These are phyloP conservation scores for Cettia cetti DNA, from an alignment of 2,113 vertebrate species.

Conservation along the genomic window DNA sequence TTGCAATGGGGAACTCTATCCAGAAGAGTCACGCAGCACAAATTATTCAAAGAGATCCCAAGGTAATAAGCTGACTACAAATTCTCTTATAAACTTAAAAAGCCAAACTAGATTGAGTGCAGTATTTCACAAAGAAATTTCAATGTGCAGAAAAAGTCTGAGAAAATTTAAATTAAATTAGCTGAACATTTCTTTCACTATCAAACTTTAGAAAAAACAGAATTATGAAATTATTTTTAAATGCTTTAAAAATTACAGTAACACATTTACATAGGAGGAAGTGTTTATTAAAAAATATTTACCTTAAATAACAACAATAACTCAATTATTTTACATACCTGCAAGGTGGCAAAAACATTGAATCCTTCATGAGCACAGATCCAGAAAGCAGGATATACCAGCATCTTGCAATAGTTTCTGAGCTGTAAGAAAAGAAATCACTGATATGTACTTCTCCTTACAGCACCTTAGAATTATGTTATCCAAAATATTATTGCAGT, in stretches of 20 bases:
- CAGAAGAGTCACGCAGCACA: not conserved
- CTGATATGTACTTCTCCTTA: not conserved
- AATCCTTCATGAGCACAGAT: conserved; percentile 94
- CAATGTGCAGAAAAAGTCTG: rapidly evolving
- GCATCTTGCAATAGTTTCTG: conserved; percentile 89
- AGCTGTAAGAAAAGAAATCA: conserved; percentile 72
- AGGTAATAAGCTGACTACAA: not conserved
- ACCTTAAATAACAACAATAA: not conserved
- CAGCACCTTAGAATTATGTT: not conserved
- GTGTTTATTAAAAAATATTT: not conserved
- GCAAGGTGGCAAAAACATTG: conserved; percentile 93
- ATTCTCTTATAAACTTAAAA: not conserved
- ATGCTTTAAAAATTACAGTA: not conserved
- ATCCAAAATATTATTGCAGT: not conserved
- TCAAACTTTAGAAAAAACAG: not conserved
- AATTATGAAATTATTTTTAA: rapidly evolving
- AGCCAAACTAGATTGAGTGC: not conserved
- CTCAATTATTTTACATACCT: conserved; percentile 80
- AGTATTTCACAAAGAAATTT: not conserved
- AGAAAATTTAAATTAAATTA: not conserved
- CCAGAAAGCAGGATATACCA: conserved; percentile 97
- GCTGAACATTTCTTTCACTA: not conserved
- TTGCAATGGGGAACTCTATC: not conserved
- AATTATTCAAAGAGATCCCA: not conserved
- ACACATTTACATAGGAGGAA: not conserved